These are phyloP conservation scores for Cnemophilus loriae DNA, from an alignment of 2,113 vertebrate genomes.

Conservation along the genomic window DNA sequence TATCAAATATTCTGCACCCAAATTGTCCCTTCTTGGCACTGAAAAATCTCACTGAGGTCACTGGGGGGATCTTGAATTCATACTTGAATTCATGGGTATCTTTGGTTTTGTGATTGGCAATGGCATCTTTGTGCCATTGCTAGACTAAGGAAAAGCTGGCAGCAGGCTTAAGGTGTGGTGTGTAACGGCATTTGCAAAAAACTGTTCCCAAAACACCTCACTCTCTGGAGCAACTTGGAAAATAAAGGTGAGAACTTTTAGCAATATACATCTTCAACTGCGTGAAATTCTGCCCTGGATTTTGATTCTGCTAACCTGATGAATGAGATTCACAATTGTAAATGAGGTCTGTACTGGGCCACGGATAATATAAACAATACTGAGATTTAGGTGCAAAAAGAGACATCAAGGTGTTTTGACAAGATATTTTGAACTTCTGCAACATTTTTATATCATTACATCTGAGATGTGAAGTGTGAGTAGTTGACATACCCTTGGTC, in stretches of 20 bases:
- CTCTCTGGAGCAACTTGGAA: neutral
- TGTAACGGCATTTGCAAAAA: neutral
- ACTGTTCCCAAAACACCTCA: neutral
- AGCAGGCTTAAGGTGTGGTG: neutral
- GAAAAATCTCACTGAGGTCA: neutral
- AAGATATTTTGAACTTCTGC: neutral
- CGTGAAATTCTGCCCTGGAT: neutral
- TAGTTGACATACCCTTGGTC: neutral
- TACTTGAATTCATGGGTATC: accelerated
- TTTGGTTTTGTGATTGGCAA: neutral
- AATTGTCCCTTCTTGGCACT: neutral
- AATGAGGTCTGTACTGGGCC: neutral
- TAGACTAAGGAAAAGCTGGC: neutral
- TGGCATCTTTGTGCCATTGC: neutral
- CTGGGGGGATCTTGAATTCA: neutral
- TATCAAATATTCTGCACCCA: neutral
- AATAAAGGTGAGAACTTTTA: neutral
- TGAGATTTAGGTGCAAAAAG: neutral
- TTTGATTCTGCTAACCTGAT: neutral
- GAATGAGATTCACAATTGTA: neutral
- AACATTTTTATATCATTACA: neutral
- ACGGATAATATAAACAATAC: neutral
- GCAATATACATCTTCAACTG: neutral
- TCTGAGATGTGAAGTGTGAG: neutral
- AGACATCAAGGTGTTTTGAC: neutral